Conservation (phyloP, 2,888 invertebrate species). For the Pemphredon lugubris region DNA sequence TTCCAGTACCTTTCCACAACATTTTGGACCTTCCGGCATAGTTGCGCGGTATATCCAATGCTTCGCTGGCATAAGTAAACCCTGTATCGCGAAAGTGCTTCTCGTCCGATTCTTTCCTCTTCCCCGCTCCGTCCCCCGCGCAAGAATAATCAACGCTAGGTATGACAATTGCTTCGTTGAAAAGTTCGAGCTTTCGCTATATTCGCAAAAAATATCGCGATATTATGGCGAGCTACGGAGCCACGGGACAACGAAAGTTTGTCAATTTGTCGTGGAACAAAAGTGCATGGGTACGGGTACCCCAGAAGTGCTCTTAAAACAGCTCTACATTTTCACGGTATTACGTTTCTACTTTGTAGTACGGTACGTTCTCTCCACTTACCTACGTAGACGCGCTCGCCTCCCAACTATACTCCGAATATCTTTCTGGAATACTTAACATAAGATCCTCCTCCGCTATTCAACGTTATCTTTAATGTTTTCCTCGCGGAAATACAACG, state of each 20-base stretch:
- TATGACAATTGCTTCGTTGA: slow-evolving; percentile 34
- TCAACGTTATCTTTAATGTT: slow-evolving; percentile 43
- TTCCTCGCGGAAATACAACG: slow-evolving; percentile 10
- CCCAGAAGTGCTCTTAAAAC: slow-evolving; percentile 43
- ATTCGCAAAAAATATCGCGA: slow-evolving; percentile 30
- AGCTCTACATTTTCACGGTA: slow-evolving; percentile 47
- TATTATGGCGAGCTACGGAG: slow-evolving; percentile 20
- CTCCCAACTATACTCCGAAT: slow-evolving; percentile 33
- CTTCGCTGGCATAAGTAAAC: slow-evolving; percentile 21
- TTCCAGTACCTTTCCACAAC: slow-evolving; percentile 3
- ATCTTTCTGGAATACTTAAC: slow-evolving; percentile 37
- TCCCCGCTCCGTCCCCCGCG: background rate
- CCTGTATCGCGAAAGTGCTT: slow-evolving; percentile 16
- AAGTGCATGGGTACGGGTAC: slow-evolving; percentile 11
- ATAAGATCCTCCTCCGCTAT: slow-evolving; percentile 33
- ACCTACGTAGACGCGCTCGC: slow-evolving; percentile 15
- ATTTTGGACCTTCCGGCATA: slow-evolving; percentile 1
- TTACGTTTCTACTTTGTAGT: slow-evolving; percentile 24
- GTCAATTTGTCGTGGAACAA: slow-evolving; percentile 48
- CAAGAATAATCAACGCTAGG: slow-evolving; percentile 1
- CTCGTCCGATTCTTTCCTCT: background rate
- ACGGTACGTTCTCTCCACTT: slow-evolving; percentile 6
- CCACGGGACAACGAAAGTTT: slow-evolving; percentile 34
- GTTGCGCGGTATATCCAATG: slow-evolving; percentile 44
- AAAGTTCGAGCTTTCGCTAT: slow-evolving; percentile 18